Evolutionary conservation across 1,140 invertebrate species (phyloP), one percentile per base, ranked within the genome.

Genomic region (Hydropsyche tenuis): DNA sequence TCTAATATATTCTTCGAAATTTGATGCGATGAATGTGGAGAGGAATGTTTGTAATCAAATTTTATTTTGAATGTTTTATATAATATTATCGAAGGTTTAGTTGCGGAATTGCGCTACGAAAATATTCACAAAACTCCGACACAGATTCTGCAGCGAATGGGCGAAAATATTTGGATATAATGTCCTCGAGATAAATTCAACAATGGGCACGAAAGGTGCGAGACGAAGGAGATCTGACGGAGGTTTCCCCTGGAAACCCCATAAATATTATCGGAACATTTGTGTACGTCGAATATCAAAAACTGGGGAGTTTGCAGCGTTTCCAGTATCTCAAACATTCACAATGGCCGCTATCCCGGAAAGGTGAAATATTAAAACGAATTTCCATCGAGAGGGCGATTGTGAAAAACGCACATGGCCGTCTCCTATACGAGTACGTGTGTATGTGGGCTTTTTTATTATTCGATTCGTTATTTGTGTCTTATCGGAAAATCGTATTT

Each of bases 321-420:
- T 60, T 60, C 56, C 56, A 60, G 56, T 60, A 60, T 60, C 56
- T 60, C 56, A 60, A 60, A 60, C 56, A 60, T 60, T 60, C 56
- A 60, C 56, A 60, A 60, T 60, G 22, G 56, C 30, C 4, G 23
- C 23, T 20, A 22, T 20, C 25, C 18, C 20, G 56, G 23, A 60
- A 27, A 25, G 56, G 18, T 56, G 22, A 60, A 60, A 60, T 60
- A 60, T 60, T 60, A 60, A 60, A 60, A 60, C 56, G 56, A 60
- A 60, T 60, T 60, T 60, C 23, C 56, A 60, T 60, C 22, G 56
- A 60, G 23, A 60, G 12, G 12, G 56, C 12, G 56, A 53, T 53
- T 20, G 48, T 53, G 20, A 53, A 18, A 53, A 18, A 53, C 20
- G 48, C 30, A 37, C 9, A 9, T 37, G 30, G 30, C 30, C 30